phyloP scores from a whole-genome alignment of 1,140 invertebrate species.

The Portunus trituberculatus region DNA sequence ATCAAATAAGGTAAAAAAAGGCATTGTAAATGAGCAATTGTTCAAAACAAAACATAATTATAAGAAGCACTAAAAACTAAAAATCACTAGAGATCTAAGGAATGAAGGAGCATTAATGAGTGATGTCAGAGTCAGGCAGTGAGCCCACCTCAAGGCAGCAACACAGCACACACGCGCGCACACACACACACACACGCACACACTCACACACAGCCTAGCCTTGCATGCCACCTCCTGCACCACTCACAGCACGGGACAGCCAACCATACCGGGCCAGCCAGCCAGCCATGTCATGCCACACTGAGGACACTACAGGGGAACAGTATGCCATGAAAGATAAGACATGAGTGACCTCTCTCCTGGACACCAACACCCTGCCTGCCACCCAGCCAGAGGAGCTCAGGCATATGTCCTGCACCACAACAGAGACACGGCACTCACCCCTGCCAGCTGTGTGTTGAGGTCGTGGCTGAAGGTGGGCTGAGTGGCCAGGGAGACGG shows the following conservation, averaged over 20 bases:
- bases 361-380: neutral
- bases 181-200: neutral
- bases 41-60: neutral
- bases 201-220: neutral
- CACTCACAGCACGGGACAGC: neutral
- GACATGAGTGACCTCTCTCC: neutral
- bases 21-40: neutral
- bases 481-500: conserved; percentile 45
- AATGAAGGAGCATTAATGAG: neutral
- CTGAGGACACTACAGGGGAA: neutral
- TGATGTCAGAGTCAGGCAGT: neutral
- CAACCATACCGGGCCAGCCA: neutral
- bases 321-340: no score
- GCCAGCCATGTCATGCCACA: neutral
- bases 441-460: conserved; percentile 68
- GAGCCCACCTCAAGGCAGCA: neutral
- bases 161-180: neutral
- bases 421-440: neutral
- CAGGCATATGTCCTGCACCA: neutral
- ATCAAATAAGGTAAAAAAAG: neutral
- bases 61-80: neutral
- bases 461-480: conserved; percentile 71
- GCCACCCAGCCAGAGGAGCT: neutral
- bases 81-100: neutral
- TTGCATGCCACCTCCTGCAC: conserved; percentile 7